Conservation (phyloP, 2,888 invertebrate species). For the Aleiodes alternator region DNA sequence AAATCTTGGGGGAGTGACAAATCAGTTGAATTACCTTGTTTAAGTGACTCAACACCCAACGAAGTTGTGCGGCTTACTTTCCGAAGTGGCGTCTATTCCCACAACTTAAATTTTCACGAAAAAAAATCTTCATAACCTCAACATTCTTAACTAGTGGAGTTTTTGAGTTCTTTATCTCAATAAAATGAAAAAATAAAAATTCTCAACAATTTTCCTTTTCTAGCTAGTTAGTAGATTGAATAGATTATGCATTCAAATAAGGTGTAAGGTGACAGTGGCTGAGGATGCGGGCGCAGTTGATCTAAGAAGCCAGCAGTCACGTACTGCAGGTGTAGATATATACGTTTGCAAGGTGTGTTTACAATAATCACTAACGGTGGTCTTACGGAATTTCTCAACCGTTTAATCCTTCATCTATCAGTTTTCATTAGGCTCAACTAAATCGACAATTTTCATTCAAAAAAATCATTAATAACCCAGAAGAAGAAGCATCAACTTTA, state of each 20-base stretch:
- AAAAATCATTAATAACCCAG: neutral
- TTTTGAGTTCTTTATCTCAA: too few relatives aligned
- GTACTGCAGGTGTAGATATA: constrained; percentile 34
- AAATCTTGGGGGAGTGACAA: too few relatives aligned
- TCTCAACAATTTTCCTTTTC: neutral
- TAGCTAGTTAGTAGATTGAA: constrained; percentile 18
- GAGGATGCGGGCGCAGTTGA: constrained; percentile 37
- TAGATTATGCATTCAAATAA: constrained; percentile 27
- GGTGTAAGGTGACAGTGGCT: constrained; percentile 33
- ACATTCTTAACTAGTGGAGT: too few relatives aligned
- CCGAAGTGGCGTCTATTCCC: too few relatives aligned
- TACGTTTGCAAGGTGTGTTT: constrained; percentile 30
- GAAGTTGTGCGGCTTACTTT: too few relatives aligned
- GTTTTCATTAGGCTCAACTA: constrained; percentile 15
- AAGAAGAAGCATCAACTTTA: too few relatives aligned
- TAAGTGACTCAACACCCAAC: too few relatives aligned
- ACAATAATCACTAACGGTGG: constrained; percentile 28
- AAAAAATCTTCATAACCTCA: too few relatives aligned
- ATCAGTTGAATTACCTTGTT: too few relatives aligned
- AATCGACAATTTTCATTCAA: neutral
- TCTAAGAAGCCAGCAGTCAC: constrained; percentile 25
- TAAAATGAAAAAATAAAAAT: neutral
- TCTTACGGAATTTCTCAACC: constrained; percentile 2
- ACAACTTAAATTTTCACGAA: too few relatives aligned
- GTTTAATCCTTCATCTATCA: constrained; percentile 18